Base-by-base conservation (phyloP, 1,140 invertebrate genomes). In the Leptopilina clavipes region DNA sequence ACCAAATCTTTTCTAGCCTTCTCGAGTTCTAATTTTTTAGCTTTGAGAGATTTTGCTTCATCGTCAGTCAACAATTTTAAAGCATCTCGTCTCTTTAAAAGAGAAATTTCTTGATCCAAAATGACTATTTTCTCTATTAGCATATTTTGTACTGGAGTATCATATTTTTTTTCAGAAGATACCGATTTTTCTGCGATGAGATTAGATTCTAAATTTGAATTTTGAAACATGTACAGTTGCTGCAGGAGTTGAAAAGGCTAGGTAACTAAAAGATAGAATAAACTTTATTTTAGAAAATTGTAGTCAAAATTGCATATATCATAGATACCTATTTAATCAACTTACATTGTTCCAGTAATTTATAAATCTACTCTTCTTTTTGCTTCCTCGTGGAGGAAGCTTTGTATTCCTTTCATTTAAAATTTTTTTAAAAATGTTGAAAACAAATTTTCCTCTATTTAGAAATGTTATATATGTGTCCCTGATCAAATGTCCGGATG, bases 81-180 rank as follows among this genome's bases (percentile, higher is more conserved):
- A n/a, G 14, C 6, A n/a, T 52, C 48, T n/a, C 48, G 48, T 52
- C 48, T 17, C 14, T 17, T 52, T 17, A 52, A 52, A 52, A 52
- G 48, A 17, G 48, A 52, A n/a, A 52, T 17, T 52, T 52, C 48
- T 17, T 52, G 48, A 17, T 52, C 48, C 12, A 52, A n/a, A 1
- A 52, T 52, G 14, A 52, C 48, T 6, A 52, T 52, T 17, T 52
- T 52, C 5, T 17, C 48, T 52, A 17, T 52, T 52, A 52, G 14
- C 14, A 52, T 17, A 52, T 52, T 52, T 52, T 52, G 48, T 52
- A 12, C 48, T 52, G 48, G 48, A 52, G 48, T 52, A 52, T 52
- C 14, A 52, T 17, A 7, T 52, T 52, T 52, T 52, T n/a, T 52
- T 52, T n/a, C 48, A 17, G 48, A 52, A 52, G 48, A 17, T 7